Base-by-base conservation (phyloP, 2,797 vertebrate genomes). In the Thaleichthys pacificus region DNA sequence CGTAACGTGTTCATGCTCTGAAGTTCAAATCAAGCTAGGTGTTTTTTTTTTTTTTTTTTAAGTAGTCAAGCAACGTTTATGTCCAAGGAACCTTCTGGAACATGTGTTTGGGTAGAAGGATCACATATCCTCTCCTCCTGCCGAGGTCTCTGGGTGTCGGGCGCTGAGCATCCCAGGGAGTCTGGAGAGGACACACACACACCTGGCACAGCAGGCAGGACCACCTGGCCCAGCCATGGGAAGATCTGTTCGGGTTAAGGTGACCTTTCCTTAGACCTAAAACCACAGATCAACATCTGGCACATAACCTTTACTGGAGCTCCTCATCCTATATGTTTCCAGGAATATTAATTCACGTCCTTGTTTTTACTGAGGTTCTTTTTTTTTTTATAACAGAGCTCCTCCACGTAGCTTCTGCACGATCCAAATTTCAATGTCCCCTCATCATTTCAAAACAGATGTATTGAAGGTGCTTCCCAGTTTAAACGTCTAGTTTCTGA, bases 171-270 rank as follows among this genome's bases (percentile, higher is more conserved):
- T 70, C 79, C 77, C 70, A 74, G 56, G 76, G 76, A 79, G 68
- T 72, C 75, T 70, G 22, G 75, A 75, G 72, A 79, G 76, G 82
- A 85, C 74, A 79, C 78, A 76, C 65, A 74, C 65, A 74, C 82
- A 87, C 80, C 81, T 85, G 86, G 78, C 74, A 2, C 79, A 77
- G 81, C 78, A 68, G 77, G 70, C 69, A 1, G 70, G 57, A 73
- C 72, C 80, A 84, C 81, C 82, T 82, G 78, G 76, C 66, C 6
- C 28, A 58, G 61, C 2, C 61, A 5, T 6, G 57, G 69, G 42
- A 54, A 54, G 26, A 15, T 68, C 73, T 22, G 80, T 72, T 69
- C 80, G 32, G 66, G 66, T 58, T 69, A 62, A 71, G 74, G 64
- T 71, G 74, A 76, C 74, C 64, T 65, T 49, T 42, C 49, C 61